Conservation (phyloP, 1,140 invertebrate species). For the Oppia nitens region DNA sequence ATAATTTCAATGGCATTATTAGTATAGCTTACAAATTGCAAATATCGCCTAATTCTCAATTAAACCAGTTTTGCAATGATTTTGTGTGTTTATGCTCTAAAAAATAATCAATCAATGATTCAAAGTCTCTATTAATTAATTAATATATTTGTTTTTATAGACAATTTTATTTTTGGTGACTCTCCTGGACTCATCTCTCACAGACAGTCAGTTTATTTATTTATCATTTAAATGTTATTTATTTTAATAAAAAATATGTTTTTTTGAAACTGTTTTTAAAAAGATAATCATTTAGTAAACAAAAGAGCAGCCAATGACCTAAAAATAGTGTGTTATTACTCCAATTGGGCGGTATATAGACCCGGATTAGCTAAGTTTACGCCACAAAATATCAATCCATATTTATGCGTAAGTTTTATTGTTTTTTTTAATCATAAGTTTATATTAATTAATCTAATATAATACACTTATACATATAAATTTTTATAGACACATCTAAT, state of each 20-base stretch:
- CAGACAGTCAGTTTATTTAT: background rate
- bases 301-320: conserved; percentile 8
- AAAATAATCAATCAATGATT: too few relatives aligned
- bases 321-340: conserved; percentile 61
- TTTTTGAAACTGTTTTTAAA: background rate
- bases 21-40: too few relatives aligned
- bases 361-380: conserved; percentile 68
- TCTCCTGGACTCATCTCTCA: background rate
- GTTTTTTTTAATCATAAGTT: background rate
- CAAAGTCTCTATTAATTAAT: too few relatives aligned
- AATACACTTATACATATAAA: conserved; percentile 41
- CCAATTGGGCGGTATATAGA: conserved; percentile 71
- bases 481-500: conserved; percentile 84
- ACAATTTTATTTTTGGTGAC: background rate
- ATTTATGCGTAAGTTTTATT: conserved; percentile 43
- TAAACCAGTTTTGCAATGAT: too few relatives aligned
- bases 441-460: background rate
- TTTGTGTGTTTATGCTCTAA: too few relatives aligned
- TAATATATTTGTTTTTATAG: too few relatives aligned
- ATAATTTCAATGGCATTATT: too few relatives aligned
- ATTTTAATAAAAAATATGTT: too few relatives aligned
- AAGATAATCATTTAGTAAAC: background rate
- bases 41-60: too few relatives aligned
- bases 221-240: too few relatives aligned
- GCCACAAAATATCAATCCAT: conserved; percentile 86